Evolutionary conservation across 2,797 vertebrate species (phyloP), one percentile per base, ranked within the genome.

Genomic region (Mormyrops attenuatus): DNA sequence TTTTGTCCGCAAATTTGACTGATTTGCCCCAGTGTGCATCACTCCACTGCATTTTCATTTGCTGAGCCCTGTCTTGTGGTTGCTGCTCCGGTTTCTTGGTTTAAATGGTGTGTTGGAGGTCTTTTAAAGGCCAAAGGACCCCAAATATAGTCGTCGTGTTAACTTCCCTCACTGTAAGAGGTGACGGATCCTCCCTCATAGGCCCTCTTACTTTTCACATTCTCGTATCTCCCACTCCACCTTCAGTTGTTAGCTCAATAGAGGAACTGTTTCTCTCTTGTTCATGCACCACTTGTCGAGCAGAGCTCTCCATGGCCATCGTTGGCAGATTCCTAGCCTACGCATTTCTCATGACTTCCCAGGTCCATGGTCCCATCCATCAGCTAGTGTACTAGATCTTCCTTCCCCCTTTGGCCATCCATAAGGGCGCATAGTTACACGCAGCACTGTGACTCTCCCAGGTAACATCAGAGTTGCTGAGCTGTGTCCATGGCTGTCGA

Each of bases 221-320:
- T 52, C 47, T 88, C 30, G 4, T 38, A 53, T 88, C 63, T 63
- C 22, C n/a, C 44, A 50, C 63, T 2, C 44, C 11, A 38, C 69
- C 22, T 13, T 7, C 66, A 96, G 96, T 96, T 96, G 95, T 95
- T 96, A 95, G 96, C 96, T 95, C 95, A 96, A 94, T 96, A 91
- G 90, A 90, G 88, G 66, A 90, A 90, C 89, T 90, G 90, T 90
- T 30, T 44, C 87, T 91, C 50, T 86, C 86, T 90, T 47, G 88
- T 66, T 22, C 50, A 20, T 88, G 41, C 5, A 20, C n/a, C 15
- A 20, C 47, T 49, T 26, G 17, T 38, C 9, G 90, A 90, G 90
- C 90, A 87, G 90, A 88, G 90, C 90, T 87, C 66, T 73, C 66
- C 66, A 13, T 38, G 66, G 30, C 30, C 13, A 38, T 73, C 4